Base-by-base conservation (phyloP, 2,113 vertebrate genomes). In the Heterotilapia buettikoferi region DNA sequence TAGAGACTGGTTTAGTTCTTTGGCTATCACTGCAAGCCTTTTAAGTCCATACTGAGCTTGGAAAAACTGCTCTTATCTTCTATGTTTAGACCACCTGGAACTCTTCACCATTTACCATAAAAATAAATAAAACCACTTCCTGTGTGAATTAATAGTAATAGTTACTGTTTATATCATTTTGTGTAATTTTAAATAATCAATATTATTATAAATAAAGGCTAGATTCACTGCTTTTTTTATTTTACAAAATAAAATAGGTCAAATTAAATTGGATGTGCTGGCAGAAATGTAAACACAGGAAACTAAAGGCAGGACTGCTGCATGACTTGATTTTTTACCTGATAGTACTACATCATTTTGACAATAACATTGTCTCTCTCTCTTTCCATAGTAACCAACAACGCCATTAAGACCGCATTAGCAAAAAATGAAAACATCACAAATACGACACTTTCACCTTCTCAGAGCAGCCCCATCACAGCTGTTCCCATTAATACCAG, bases 321-420 rank as follows among this genome's bases (percentile, higher is more conserved):
- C 57, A 31, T 29, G 26, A 31, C 43, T 31, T 78, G 16, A 31
- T 78, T 50, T 31, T 8, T 78, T 50, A 19, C 16, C 26, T 50
- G 16, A 19, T 78, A 33, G 45, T 50, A 33, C 47, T 52, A n/a
- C 10, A 78, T 78, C 10, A 33, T 52, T 31, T 78, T 78, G 10
- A 78, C 45, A 40, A 18, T 12, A 61, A 31, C 4, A 5, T 66
- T 79, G 1, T 82, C 5, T 63, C n/a, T 24, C 3, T 53, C 10
- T 89, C 52, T 91, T 45, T 88, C 73, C 66, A 38, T 31, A 95
- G 93, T 6, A 7, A 43, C 87, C 12, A 3, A 12, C 52, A 2
- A 2, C 5, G 33, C 3, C 1, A 45, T 19, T 9, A n/a, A 45
- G 13, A 8, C 3, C 18, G 5, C 4, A 56, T 53, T 50, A 29